Conservation (phyloP, 2,888 invertebrate genomes). For the Lycia hirtaria region DNA sequence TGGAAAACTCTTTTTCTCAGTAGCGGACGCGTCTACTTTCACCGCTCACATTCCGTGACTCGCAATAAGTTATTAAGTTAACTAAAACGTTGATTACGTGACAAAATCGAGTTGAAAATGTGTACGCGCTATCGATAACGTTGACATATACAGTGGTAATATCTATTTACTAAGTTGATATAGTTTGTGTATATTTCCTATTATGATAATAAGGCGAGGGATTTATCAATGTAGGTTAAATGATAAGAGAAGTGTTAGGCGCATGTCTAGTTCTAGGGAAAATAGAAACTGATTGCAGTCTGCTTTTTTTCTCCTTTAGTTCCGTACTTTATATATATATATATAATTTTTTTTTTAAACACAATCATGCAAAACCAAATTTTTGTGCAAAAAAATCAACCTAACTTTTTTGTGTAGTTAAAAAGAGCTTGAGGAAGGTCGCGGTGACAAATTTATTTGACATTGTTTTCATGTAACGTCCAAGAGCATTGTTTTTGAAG, state of each 20-base stretch:
- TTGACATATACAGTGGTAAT: constrained; percentile 50
- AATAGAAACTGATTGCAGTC: constrained; percentile 36
- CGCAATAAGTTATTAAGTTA: constrained; percentile 32
- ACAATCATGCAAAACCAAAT: background rate
- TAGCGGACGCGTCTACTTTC: constrained; percentile 81
- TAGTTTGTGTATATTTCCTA: constrained; percentile 34
- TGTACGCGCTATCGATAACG: constrained; percentile 54
- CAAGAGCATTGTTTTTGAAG: constrained; percentile 28
- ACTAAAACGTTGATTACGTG: constrained; percentile 57
- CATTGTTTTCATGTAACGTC: constrained; percentile 17
- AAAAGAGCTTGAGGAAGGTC: constrained; percentile 15
- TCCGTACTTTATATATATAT: background rate
- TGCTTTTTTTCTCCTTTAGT: constrained; percentile 9
- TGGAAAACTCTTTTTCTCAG: constrained; percentile 82
- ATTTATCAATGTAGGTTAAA: constrained; percentile 52
- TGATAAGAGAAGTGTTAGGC: constrained; percentile 36
- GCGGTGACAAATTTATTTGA: constrained; percentile 16
- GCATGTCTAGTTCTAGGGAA: constrained; percentile 29
- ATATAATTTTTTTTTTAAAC: background rate
- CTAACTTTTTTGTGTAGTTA: background rate
- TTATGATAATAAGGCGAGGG: constrained; percentile 32
- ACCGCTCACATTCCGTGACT: constrained; percentile 78
- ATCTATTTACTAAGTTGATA: constrained; percentile 41
- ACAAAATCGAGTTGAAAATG: constrained; percentile 56
- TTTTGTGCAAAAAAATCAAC: background rate